These are phyloP conservation scores for Nyctereutes procyonoides DNA, from an alignment of 2,113 vertebrate species.

Conservation along the genomic window DNA sequence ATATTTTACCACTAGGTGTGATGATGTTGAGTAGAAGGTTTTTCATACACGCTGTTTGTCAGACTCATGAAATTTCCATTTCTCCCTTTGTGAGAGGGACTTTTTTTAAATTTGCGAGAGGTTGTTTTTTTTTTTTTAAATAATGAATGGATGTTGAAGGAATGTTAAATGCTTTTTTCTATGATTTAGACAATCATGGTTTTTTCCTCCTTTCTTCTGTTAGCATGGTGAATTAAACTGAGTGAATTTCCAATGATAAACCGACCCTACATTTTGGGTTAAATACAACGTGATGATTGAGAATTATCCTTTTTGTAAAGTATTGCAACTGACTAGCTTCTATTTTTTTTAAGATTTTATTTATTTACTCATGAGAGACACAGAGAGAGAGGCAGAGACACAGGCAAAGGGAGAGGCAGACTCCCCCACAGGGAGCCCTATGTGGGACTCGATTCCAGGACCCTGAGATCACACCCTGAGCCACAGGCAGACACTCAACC, in stretches of 20 bases:
- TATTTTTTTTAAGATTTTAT: background rate
- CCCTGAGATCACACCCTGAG: no score
- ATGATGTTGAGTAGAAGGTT: background rate
- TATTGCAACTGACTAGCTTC: background rate
- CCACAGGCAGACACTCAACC: no score
- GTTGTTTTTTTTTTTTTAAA: background rate
- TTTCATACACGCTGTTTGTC: background rate
- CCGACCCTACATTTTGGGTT: background rate
- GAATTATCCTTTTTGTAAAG: no score
- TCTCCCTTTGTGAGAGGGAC: background rate
- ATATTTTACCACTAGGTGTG: rapidly evolving
- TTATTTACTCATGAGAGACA: no score
- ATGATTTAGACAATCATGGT: background rate
- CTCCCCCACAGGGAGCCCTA: no score
- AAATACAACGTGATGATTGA: no score
- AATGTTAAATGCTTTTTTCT: background rate
- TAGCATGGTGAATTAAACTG: background rate
- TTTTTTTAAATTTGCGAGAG: background rate
- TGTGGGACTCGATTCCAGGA: no score
- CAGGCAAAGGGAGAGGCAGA: no score
- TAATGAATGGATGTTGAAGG: background rate
- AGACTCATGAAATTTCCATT: background rate
- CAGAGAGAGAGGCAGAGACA: no score
- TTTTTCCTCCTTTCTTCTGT: background rate
- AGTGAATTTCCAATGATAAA: background rate